phyloP scores from a whole-genome alignment of 30 jellyfish, hydroid and myxozoan species.

The Hydractinia symbiolongicarpus region DNA sequence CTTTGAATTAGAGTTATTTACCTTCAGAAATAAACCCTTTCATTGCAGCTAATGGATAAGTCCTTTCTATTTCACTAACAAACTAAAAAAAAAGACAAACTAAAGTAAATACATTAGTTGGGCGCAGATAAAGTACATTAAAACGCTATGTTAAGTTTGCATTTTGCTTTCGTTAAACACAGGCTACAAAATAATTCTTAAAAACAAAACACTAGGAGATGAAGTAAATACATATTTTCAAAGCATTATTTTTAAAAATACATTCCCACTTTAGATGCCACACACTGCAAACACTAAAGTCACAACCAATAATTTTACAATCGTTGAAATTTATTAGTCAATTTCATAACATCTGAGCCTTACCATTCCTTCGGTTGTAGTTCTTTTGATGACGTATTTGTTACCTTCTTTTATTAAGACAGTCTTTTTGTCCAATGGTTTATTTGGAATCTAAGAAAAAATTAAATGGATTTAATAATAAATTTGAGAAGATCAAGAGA shows the following conservation, averaged over 20 bases:
- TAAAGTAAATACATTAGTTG: too few species aligned
- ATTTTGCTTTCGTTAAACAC: too few species aligned
- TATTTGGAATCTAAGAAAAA: slow-evolving; percentile 50
- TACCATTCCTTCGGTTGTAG: slow-evolving; percentile 77
- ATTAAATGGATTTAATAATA: background rate
- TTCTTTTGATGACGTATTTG: slow-evolving; percentile 37
- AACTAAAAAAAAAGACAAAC: background rate
- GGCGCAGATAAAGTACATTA: too few species aligned
- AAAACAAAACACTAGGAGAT: too few species aligned
- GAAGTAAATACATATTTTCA: too few species aligned
- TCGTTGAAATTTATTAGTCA: too few species aligned
- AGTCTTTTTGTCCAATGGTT: slow-evolving; percentile 87
- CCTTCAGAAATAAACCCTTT: slow-evolving; percentile 97
- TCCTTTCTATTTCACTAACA: background rate
- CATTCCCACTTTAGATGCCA: too few species aligned
- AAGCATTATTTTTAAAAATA: too few species aligned
- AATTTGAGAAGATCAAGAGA: too few species aligned
- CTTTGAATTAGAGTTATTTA: background rate
- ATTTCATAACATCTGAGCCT: background rate
- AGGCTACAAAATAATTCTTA: too few species aligned
- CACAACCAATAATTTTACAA: background rate
- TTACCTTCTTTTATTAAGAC: slow-evolving; percentile 67
- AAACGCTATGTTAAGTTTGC: too few species aligned
- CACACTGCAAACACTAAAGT: background rate
- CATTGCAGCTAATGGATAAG: slow-evolving; percentile 37